These are phyloP conservation scores for Sminthurides aquaticus DNA, from an alignment of 2,888 invertebrate genomes.

Conservation along the genomic window DNA sequence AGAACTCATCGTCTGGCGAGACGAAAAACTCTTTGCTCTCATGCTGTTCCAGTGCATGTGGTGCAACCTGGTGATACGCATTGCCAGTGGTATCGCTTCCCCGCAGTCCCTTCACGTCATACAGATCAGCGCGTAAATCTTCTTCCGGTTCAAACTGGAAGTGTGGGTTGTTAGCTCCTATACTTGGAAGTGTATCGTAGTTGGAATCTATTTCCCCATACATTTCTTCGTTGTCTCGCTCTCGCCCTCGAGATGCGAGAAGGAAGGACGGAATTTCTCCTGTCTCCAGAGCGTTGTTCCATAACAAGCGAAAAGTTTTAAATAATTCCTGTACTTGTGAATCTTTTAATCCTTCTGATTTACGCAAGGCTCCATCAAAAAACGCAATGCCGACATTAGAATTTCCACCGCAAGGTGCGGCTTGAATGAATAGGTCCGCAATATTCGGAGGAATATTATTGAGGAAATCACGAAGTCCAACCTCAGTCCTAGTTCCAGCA, in stretches of 20 bases:
- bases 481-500: conserved; percentile 9
- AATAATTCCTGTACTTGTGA: conserved; percentile 27
- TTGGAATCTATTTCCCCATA: background rate
- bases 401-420: conserved; percentile 2
- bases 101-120: too few relatives aligned
- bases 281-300: conserved; percentile 22
- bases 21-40: too few relatives aligned
- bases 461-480: conserved; percentile 26
- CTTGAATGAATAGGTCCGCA: conserved; percentile 17
- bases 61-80: too few relatives aligned
- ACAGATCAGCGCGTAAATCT: too few relatives aligned
- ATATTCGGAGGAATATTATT: conserved; percentile 26
- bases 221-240: background rate
- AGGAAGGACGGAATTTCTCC: background rate
- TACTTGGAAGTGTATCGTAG: background rate
- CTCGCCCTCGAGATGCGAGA: background rate
- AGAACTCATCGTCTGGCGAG: too few relatives aligned
- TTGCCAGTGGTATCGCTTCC: too few relatives aligned
- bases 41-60: too few relatives aligned
- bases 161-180: background rate
- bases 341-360: conserved; percentile 20
- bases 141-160: too few relatives aligned
- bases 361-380: conserved; percentile 26
- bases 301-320: conserved; percentile 27
- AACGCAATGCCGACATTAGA: conserved; percentile 4